Evolutionary conservation across 2,888 invertebrate genomes (phyloP), one percentile per base, ranked within the genome.

Genomic region (Stramonita haemastoma): DNA sequence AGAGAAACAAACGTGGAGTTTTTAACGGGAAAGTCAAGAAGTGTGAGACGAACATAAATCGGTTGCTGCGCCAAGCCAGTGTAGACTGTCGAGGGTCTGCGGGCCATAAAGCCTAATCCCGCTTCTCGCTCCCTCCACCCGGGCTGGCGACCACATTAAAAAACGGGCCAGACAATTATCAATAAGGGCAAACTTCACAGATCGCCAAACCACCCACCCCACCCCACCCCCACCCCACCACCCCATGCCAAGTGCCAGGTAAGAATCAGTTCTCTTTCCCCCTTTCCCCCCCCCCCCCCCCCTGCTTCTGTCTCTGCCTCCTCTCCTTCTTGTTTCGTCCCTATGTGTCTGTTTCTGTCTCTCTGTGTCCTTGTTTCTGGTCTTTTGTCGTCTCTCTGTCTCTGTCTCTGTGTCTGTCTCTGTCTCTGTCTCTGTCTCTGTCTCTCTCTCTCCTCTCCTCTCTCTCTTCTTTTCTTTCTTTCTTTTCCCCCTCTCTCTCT

Each of bases 141-240:
- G 56, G 57, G 29, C 84, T 46, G 84, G 84, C 84, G 84, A 85
- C 84, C 57, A 29, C 57, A 85, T 85, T n/a, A n/a, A n/a, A 85
- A 85, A 85, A 85, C 84, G 57, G 84, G 57, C 84, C 84, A 85
- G 84, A 85, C 84, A 57, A 85, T 85, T 85, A 85, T 85, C 84
- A 85, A 85, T 57, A 85, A 57, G n/a, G 36, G 84, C 6, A 19
- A 19, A n/a, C 56, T 57, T 85, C 56, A 85, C 84, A 85, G 22
- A 57, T 29, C 13, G n/a, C n/a, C n/a, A n/a, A n/a, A 13, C 26
- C 77, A 29, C 77, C 26, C 77, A 77, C 77, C 26, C n/a, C 77
- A 77, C 29, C 13, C 29, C 15, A n/a, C n/a, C 29, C 77, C 15
- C 66, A 66, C 19, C 46, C 46, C 46, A 46, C 46, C 46, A 46